phyloP scores from a whole-genome alignment of 2,888 invertebrate species.

The Sinodicranocentrus sp. region DNA sequence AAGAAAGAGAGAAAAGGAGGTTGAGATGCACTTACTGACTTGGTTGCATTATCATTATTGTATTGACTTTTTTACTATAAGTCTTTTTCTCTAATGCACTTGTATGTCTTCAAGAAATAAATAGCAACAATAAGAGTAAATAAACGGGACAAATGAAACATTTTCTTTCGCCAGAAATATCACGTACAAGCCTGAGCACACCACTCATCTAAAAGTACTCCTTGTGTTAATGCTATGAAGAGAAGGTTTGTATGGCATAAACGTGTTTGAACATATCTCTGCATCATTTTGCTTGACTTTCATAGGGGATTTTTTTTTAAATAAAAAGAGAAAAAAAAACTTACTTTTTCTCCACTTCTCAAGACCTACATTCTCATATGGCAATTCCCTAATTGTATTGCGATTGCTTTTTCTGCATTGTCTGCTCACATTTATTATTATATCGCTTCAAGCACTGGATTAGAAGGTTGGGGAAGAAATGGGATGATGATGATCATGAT shows the following conservation, averaged over 20 bases:
- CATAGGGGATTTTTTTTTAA: not conserved
- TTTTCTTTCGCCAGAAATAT: slow-evolving; percentile 9
- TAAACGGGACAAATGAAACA: slow-evolving; percentile 48
- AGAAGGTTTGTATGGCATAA: not conserved
- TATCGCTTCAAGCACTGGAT: slow-evolving; percentile 25
- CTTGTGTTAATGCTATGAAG: not conserved
- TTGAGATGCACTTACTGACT: slow-evolving; percentile 49
- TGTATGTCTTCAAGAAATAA: slow-evolving; percentile 29
- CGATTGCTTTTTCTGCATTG: slow-evolving; percentile 9
- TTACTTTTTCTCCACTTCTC: slow-evolving; percentile 13
- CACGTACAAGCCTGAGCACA: not conserved
- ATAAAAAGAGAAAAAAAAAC: too few relatives aligned
- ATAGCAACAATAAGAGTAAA: slow-evolving; percentile 12
- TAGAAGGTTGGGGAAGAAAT: not conserved
- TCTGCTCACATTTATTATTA: not conserved
- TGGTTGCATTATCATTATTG: slow-evolving; percentile 13
- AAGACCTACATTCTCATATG: slow-evolving; percentile 26
- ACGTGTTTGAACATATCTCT: not conserved
- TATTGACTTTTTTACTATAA: slow-evolving; percentile 40
- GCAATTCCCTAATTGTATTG: slow-evolving; percentile 20
- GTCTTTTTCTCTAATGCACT: slow-evolving; percentile 14
- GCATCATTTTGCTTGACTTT: not conserved
- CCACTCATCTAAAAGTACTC: not conserved
- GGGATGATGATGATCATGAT: too few relatives aligned
- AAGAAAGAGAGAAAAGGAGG: slow-evolving; percentile 36